A percentile compares a stretch with the other conserved stretches of the same genome.
These are phyloP conservation scores for Todus mexicanus DNA, from an alignment of 2,797 vertebrate genomes.

Conservation along the genomic window DNA sequence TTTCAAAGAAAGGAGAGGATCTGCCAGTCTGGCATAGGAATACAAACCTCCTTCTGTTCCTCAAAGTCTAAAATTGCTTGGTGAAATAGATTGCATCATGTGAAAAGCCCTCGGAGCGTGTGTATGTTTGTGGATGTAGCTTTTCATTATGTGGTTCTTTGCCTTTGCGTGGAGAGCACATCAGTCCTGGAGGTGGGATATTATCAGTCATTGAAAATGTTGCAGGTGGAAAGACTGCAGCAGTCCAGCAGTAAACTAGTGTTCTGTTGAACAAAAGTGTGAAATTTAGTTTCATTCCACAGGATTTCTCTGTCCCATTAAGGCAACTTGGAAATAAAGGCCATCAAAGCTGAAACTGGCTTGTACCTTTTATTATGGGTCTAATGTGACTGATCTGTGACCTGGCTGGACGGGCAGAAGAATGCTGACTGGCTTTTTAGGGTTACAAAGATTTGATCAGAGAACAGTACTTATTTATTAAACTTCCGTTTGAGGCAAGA, in stretches of 20 bases:
- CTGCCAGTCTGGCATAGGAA: neutral
- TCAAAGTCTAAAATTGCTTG: neutral
- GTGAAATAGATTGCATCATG: neutral
- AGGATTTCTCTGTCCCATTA: neutral
- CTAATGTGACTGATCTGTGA: neutral
- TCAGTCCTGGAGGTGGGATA: neutral
- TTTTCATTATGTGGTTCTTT: neutral
- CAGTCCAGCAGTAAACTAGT: neutral
- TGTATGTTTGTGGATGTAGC: accelerated
- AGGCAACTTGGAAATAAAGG: neutral
- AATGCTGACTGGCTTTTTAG: neutral
- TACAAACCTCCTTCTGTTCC: neutral
- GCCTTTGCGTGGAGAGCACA: neutral
- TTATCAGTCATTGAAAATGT: neutral
- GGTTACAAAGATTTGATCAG: neutral
- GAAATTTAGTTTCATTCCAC: neutral
- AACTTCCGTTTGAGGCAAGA: neutral
- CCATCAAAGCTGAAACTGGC: neutral
- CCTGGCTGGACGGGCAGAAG: neutral
- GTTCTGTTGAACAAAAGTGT: neutral
- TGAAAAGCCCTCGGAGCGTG: neutral
- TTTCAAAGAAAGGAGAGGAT: neutral
- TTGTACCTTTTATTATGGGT: neutral
- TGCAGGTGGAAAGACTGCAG: neutral
- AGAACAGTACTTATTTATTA: neutral